A percentile compares a stretch with the other conserved stretches of the same genome.
These are phyloP conservation scores for Spongilla lacustris DNA, from an alignment of 37 sponge, comb jelly and placozoan species.

Conservation along the genomic window DNA sequence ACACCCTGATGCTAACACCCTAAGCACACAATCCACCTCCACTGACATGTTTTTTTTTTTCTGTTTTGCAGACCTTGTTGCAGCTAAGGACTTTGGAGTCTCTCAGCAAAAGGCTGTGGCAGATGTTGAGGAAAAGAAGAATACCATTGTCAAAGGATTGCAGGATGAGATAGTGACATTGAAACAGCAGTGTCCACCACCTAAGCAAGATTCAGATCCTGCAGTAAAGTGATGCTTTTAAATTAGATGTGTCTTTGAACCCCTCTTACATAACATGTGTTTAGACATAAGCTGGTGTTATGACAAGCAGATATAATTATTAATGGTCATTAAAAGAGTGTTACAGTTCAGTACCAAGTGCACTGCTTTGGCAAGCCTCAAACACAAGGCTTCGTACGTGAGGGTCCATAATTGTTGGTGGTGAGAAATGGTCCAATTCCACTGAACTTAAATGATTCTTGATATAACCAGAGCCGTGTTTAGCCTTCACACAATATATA, in stretches of 20 bases:
- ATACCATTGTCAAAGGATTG: background rate
- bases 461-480: background rate
- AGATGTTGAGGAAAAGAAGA: background rate
- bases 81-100: background rate
- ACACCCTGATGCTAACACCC: too few relatives aligned
- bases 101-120: background rate
- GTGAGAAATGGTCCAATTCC: conserved; percentile 38
- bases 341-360: conserved; percentile 45
- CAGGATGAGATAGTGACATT: background rate
- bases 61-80: background rate
- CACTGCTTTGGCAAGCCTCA: conserved; percentile 25
- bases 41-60: too few relatives aligned
- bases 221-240: too few relatives aligned
- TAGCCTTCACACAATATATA: background rate
- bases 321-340: background rate
- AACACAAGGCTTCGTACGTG: conserved; percentile 42
- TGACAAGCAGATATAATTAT: background rate
- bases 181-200: background rate
- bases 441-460: conserved; percentile 38
- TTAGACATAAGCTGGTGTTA: background rate
- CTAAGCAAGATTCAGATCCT: too few relatives aligned
- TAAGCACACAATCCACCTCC: too few relatives aligned
- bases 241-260: background rate
- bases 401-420: conserved; percentile 27
- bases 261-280: background rate